These are phyloP conservation scores for Psittacula derbiana DNA, from an alignment of 2,797 vertebrate species.

Conservation along the genomic window DNA sequence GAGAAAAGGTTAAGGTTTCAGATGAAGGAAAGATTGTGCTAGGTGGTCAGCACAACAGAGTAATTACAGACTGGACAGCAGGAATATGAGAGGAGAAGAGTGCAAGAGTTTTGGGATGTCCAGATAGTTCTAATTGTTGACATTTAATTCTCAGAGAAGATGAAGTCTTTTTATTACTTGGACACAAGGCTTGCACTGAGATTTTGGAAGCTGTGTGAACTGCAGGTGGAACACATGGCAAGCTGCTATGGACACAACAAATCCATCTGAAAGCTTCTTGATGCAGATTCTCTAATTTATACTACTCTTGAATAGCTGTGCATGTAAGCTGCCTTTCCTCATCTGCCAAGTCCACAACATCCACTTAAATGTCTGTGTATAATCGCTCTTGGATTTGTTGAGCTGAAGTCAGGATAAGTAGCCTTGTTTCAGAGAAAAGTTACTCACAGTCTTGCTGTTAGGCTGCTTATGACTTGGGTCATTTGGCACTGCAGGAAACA, in stretches of 20 bases:
- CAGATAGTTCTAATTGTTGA: background rate
- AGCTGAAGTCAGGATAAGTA: slow-evolving; percentile 46
- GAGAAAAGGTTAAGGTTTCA: background rate
- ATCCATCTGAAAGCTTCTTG: background rate
- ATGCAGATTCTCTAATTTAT: background rate
- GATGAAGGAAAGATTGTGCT: background rate
- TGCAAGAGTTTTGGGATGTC: background rate
- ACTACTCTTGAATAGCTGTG: background rate
- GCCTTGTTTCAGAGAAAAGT: slow-evolving; percentile 66
- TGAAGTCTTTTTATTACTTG: background rate
- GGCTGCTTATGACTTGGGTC: slow-evolving; percentile 5
- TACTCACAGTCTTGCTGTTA: slow-evolving; percentile 56
- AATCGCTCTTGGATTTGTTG: background rate
- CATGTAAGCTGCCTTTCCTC: background rate
- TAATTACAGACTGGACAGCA: background rate
- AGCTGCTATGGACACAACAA: background rate
- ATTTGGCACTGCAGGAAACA: slow-evolving; percentile 6
- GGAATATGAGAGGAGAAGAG: background rate
- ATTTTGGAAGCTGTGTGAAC: background rate
- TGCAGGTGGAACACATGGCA: background rate
- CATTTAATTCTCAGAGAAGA: background rate
- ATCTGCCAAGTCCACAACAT: background rate
- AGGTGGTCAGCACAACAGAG: background rate
- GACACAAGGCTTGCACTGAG: background rate
- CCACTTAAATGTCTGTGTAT: background rate